A percentile compares a stretch with the other conserved stretches of the same genome.
These are phyloP conservation scores for Drosophila ercepeae DNA, from an alignment of 1,140 invertebrate species.

Conservation along the genomic window DNA sequence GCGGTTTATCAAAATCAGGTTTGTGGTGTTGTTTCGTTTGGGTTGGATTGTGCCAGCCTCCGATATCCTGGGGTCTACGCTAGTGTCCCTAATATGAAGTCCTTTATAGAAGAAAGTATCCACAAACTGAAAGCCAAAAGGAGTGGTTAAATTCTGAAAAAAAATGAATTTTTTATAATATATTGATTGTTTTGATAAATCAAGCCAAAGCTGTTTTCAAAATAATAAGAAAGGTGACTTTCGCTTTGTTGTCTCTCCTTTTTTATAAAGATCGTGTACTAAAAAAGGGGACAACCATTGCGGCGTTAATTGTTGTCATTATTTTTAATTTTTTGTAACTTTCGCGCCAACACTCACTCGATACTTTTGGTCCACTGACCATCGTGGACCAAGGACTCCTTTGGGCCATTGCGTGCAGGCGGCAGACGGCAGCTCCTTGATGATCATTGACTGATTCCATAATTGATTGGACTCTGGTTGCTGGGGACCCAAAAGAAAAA, in stretches of 20 bases:
- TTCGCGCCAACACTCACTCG: conserved; percentile 28
- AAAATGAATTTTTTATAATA: too few species aligned
- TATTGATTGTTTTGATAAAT: too few species aligned
- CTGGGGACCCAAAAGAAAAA: background rate
- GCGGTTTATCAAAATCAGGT: too few species aligned
- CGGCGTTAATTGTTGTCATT: conserved; percentile 62
- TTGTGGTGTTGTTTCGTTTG: too few species aligned
- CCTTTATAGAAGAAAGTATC: conserved; percentile 48
- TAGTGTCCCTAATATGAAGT: conserved; percentile 56
- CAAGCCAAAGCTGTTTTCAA: background rate
- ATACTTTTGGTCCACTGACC: background rate
- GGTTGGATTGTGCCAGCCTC: conserved; percentile 13
- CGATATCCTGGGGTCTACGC: conserved; percentile 73
- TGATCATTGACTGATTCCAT: conserved; percentile 77
- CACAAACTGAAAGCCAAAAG: background rate
- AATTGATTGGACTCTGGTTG: conserved; percentile 63
- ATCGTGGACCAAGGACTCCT: conserved; percentile 1
- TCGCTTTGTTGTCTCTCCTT: background rate
- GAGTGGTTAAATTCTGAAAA: too few species aligned
- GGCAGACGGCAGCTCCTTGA: conserved; percentile 55
- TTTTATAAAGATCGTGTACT: background rate
- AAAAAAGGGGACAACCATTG: conserved; percentile 33
- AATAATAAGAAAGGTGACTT: background rate
- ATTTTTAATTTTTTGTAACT: conserved; percentile 36
- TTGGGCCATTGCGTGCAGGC: conserved; percentile 57